Conservation (phyloP, 2,888 invertebrate genomes). For the Plebejus argus region DNA sequence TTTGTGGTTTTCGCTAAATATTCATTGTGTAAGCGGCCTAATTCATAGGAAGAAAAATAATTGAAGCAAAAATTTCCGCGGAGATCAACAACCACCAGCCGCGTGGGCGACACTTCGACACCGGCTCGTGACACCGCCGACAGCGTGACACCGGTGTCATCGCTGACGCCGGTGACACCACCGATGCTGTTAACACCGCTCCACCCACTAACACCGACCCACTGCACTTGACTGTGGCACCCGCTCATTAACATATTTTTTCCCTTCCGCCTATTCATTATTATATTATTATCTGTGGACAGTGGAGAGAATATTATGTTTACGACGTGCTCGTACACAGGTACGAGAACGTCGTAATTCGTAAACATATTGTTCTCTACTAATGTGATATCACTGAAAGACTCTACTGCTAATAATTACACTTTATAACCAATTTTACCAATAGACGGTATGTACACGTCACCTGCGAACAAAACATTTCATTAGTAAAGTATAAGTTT, state of each 20-base stretch:
- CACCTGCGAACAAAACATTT: neutral
- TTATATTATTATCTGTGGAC: neutral
- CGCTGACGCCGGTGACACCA: neutral
- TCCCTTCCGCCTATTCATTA: conserved; percentile 15
- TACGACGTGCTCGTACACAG: no score
- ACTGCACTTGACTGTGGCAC: conserved; percentile 16
- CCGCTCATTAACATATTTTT: conserved; percentile 8
- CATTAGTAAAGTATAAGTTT: neutral
- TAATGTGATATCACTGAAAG: neutral
- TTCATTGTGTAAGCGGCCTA: neutral
- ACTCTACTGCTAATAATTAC: neutral
- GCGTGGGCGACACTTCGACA: conserved; percentile 1
- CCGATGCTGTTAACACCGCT: neutral
- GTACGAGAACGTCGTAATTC: neutral
- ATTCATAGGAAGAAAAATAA: neutral
- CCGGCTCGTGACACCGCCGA: neutral
- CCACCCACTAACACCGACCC: conserved; percentile 4
- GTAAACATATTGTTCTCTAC: neutral
- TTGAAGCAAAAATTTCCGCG: neutral
- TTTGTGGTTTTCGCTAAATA: neutral
- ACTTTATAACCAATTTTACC: no score
- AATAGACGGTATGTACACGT: neutral
- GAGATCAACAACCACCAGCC: neutral
- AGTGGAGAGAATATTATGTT: no score
- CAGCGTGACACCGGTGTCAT: neutral